Conservation (phyloP, 2,113 vertebrate species). For the Heliornis fulica region DNA sequence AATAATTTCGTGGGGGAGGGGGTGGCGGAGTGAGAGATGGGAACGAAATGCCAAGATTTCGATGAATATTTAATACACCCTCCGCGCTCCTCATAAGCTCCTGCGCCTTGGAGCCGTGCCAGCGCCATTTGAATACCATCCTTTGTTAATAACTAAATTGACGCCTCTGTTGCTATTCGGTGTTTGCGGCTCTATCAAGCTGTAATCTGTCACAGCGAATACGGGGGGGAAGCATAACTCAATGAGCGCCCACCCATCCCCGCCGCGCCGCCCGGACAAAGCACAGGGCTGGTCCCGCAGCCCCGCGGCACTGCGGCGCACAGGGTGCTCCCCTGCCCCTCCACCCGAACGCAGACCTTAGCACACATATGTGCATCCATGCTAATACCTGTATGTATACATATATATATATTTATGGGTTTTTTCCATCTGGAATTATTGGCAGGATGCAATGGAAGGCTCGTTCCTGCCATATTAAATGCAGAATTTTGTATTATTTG, state of each 20-base stretch:
- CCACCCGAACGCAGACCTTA: rapidly evolving
- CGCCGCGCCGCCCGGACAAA: rapidly evolving
- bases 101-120: constrained; percentile 53
- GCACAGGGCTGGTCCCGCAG: background rate
- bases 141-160: constrained; percentile 65
- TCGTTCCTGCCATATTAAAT: rapidly evolving
- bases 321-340: background rate
- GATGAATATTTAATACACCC: constrained; percentile 46
- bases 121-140: constrained; percentile 21
- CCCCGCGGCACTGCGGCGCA: rapidly evolving
- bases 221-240: background rate
- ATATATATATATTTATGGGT: rapidly evolving
- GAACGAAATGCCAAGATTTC: constrained; percentile 3
- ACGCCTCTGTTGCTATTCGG: background rate
- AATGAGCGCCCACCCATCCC: rapidly evolving
- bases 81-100: background rate
- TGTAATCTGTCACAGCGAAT: background rate
- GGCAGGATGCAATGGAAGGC: background rate
- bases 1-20: background rate
- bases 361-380: rapidly evolving
- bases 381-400: rapidly evolving
- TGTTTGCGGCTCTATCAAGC: background rate
- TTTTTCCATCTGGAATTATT: background rate
- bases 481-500: background rate
- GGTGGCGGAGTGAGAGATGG: background rate